A percentile compares a stretch with the other conserved stretches of the same genome.
Evolutionary conservation across 2,113 vertebrate genomes (phyloP).

Genomic region (Ciconia boyciana): DNA sequence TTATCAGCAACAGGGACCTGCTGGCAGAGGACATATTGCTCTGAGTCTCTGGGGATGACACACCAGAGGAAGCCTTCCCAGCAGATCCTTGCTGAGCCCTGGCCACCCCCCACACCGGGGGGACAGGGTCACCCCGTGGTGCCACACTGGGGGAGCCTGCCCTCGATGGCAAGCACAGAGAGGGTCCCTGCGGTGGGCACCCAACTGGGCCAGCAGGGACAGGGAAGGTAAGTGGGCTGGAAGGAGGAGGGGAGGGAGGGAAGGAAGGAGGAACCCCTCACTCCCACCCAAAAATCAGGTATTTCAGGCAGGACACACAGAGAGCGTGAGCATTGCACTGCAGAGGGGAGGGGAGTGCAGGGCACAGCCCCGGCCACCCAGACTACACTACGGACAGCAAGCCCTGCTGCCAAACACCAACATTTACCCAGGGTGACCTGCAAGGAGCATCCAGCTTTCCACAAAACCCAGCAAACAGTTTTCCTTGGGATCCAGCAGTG

Average conservation of each 20-base stretch:
- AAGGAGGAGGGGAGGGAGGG: neutral
- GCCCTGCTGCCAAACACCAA: neutral
- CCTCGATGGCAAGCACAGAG: too few relatives aligned
- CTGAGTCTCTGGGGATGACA: accelerated
- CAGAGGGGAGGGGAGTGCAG: neutral
- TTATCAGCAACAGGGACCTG: neutral
- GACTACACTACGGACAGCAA: accelerated
- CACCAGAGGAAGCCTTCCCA: neutral
- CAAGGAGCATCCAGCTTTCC: neutral
- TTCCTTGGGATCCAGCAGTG: accelerated
- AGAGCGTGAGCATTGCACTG: accelerated
- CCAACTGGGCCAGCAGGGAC: accelerated
- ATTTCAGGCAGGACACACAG: neutral
- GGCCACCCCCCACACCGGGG: accelerated
- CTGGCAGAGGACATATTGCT: neutral
- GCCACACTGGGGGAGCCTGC: neutral
- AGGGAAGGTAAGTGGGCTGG: neutral
- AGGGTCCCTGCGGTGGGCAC: accelerated
- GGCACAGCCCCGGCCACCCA: neutral
- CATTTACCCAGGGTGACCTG: accelerated
- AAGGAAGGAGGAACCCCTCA: neutral
- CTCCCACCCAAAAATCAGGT: neutral
- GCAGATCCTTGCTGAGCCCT: neutral
- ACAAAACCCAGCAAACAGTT: accelerated
- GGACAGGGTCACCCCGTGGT: neutral